These are phyloP conservation scores for Galeopsomyia nigrocyanea DNA, from an alignment of 2,888 invertebrate genomes.

Conservation along the genomic window DNA sequence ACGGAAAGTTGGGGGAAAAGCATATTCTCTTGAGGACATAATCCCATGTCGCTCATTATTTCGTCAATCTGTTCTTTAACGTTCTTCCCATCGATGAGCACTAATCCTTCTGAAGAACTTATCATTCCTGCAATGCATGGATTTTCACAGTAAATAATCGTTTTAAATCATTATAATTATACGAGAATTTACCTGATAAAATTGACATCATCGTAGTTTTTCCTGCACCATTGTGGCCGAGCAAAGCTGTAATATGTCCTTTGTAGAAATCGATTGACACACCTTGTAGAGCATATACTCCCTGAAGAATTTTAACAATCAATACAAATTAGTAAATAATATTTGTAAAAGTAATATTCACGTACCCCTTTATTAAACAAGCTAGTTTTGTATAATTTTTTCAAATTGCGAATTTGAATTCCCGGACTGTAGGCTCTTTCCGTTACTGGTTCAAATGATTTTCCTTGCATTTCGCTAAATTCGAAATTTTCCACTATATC, in stretches of 20 bases:
- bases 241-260: constrained; percentile 85
- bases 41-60: constrained; percentile 80
- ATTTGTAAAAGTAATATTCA: not conserved
- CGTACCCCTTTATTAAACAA: constrained; percentile 54
- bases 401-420: constrained; percentile 71
- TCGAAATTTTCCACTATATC: constrained; percentile 15
- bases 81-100: constrained; percentile 79
- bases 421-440: constrained; percentile 61
- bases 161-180: too few relatives aligned
- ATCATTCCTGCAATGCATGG: constrained; percentile 70
- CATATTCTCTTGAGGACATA: constrained; percentile 91
- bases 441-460: constrained; percentile 63
- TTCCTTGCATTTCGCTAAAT: constrained; percentile 17
- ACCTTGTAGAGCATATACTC: constrained; percentile 51
- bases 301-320: constrained; percentile 15
- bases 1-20: constrained; percentile 85
- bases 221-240: constrained; percentile 89
- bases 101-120: constrained; percentile 77
- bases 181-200: constrained; percentile 74
- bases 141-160: not conserved
- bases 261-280: constrained; percentile 74
- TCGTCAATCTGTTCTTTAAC: constrained; percentile 75
- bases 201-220: constrained; percentile 94
- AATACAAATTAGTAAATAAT: not conserved
- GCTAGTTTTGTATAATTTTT: constrained; percentile 62